These are phyloP conservation scores for Paraescarpia echinospica DNA, from an alignment of 1,140 invertebrate genomes.

Conservation along the genomic window DNA sequence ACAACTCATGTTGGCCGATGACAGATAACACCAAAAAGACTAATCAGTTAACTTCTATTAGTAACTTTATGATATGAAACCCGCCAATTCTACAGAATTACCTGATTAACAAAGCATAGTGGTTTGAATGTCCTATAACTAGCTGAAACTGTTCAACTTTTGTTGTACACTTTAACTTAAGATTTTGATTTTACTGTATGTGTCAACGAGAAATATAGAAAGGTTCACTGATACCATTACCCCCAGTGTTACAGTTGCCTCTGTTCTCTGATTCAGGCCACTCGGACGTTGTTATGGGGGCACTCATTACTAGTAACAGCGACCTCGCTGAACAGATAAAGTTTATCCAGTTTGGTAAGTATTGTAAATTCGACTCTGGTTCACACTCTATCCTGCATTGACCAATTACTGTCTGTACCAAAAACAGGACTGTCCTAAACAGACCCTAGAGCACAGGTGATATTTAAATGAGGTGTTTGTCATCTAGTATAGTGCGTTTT, in stretches of 20 bases:
- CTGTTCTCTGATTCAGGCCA: conserved; percentile 64
- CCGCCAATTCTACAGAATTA: not conserved
- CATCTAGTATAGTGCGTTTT: not conserved
- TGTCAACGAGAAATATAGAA: not conserved
- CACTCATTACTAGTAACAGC: conserved; percentile 72
- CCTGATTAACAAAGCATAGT: not conserved
- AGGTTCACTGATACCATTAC: not conserved
- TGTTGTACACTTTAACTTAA: too few species aligned
- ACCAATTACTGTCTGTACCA: not conserved
- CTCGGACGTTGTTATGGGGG: conserved; percentile 95
- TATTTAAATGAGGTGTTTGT: not conserved
- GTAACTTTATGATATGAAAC: not conserved
- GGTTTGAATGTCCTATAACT: not conserved
- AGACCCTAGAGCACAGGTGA: not conserved
- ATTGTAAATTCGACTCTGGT: conserved; percentile 29
- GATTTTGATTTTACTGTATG: too few species aligned
- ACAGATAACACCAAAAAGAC: not conserved
- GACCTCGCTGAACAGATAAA: conserved; percentile 72
- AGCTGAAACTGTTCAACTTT: too few species aligned
- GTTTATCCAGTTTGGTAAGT: conserved; percentile 86
- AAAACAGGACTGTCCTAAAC: not conserved
- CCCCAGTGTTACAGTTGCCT: not conserved
- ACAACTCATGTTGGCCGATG: not conserved
- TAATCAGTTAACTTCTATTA: not conserved
- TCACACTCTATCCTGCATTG: not conserved